Percentiles rank a stretch among this genome's conserved stretches.
Evolutionary conservation across 2,113 vertebrate genomes (phyloP).

Genomic region (Heterotis niloticus): DNA sequence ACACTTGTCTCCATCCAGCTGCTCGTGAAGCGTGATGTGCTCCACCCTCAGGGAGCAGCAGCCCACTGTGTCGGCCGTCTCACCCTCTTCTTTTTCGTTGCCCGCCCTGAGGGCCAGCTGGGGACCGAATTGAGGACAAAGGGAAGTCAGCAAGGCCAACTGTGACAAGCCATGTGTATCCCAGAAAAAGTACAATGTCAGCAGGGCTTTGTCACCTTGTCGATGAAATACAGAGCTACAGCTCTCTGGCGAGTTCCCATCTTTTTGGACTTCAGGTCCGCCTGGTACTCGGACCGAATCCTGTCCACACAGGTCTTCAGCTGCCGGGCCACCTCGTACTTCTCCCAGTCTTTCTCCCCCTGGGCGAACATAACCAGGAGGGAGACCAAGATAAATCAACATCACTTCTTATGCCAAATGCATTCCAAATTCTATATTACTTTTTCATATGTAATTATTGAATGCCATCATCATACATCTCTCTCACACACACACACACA

Average conservation of each 20-base stretch:
- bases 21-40: constrained; percentile 63
- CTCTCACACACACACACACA: no score
- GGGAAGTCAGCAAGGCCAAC: not conserved
- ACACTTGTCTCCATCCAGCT: constrained; percentile 51
- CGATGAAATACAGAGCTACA: constrained; percentile 66
- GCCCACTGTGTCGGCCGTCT: constrained; percentile 68
- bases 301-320: constrained; percentile 55
- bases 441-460: no score
- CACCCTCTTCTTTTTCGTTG: constrained; percentile 71
- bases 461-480: no score
- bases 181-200: not conserved
- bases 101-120: constrained; percentile 70
- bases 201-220: constrained; percentile 51
- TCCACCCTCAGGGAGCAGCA: constrained; percentile 71
- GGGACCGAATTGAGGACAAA: no score
- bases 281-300: constrained; percentile 53
- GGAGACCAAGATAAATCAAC: not conserved
- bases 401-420: not conserved
- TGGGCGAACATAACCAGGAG: constrained; percentile 23
- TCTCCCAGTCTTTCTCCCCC: constrained; percentile 69
- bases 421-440: no score
- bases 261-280: constrained; percentile 62
- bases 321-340: constrained; percentile 58
- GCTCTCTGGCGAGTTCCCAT: constrained; percentile 57
- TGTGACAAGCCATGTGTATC: not conserved